phyloP scores from a whole-genome alignment of 2,113 vertebrate genomes.

The Xiphophorus hellerii region DNA sequence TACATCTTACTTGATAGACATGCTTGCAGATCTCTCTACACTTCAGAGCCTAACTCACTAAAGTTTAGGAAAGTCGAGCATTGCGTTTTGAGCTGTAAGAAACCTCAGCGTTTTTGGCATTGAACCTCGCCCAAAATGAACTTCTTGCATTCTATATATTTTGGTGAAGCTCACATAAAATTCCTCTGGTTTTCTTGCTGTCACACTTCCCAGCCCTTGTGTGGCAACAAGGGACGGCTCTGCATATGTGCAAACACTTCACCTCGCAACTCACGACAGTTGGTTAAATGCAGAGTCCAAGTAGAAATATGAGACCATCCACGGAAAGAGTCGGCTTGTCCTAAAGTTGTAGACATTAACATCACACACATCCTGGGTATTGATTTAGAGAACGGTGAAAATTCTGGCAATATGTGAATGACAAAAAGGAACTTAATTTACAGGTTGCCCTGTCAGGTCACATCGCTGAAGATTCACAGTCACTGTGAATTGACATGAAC shows the following conservation, averaged over 20 bases:
- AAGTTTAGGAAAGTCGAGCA: neutral
- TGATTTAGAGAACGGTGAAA: neutral
- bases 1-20: neutral
- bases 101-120: neutral
- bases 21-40: neutral
- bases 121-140: neutral
- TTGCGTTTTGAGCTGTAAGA: neutral
- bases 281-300: neutral
- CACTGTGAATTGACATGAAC: conserved; percentile 1
- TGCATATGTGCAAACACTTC: neutral
- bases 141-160: neutral
- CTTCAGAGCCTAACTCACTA: neutral
- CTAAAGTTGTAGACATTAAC: neutral
- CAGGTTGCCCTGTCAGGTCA: neutral
- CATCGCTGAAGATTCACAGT: neutral
- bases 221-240: neutral
- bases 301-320: neutral
- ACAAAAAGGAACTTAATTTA: neutral
- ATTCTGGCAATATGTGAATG: neutral
- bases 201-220: neutral
- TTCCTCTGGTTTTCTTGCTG: neutral
- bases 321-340: neutral
- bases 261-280: neutral
- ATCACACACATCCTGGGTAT: neutral
- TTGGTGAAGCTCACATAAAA: neutral